Percentiles rank a stretch among this genome's conserved stretches.
Conservation (phyloP, 2,797 vertebrate genomes). For the Onychomys leucogaster region DNA sequence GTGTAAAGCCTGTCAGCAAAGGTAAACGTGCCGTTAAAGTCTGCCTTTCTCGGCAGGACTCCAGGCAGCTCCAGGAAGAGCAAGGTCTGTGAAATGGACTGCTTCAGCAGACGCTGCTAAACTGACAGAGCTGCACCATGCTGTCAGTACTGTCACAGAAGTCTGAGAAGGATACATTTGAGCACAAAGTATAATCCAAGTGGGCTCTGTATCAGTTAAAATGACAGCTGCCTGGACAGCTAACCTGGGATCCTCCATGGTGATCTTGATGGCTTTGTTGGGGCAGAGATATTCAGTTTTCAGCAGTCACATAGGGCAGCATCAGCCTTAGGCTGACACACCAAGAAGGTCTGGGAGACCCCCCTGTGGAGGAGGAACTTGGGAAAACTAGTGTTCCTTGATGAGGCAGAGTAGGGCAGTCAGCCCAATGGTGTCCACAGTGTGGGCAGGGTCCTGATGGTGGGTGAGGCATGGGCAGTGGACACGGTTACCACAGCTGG, state of each 20-base stretch:
- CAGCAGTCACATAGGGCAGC: neutral
- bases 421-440: neutral
- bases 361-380: neutral
- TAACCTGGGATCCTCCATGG: neutral
- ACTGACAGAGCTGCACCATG: neutral
- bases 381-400: neutral
- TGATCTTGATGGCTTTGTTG: neutral
- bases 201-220: neutral
- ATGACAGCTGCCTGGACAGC: neutral
- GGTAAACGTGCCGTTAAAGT: neutral
- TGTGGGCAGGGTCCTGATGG: neutral
- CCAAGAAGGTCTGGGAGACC: neutral
- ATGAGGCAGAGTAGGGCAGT: neutral
- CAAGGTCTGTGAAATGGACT: neutral
- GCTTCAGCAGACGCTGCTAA: neutral
- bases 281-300: neutral
- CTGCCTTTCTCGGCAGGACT: neutral
- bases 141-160: neutral
- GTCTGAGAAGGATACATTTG: neutral
- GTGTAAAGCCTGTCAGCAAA: neutral
- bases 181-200: neutral
- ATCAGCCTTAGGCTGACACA: neutral
- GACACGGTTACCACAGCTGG: neutral
- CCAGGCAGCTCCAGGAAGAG: neutral
- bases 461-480: neutral